These are phyloP conservation scores for Zalophus californianus DNA, from an alignment of 2,797 vertebrate genomes.

Conservation along the genomic window DNA sequence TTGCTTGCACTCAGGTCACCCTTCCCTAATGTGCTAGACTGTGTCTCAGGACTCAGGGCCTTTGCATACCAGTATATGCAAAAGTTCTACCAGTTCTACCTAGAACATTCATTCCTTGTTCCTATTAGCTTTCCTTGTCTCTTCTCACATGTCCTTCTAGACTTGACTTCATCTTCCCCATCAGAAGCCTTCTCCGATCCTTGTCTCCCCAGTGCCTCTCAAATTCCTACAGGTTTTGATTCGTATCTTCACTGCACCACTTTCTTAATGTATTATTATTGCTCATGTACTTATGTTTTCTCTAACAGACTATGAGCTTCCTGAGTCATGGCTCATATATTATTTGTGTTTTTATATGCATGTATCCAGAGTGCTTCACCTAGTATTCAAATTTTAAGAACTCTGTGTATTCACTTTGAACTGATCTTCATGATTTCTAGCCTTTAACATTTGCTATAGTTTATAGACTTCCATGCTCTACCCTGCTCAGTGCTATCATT, in stretches of 20 bases:
- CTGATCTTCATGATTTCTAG: background rate
- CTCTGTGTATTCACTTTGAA: background rate
- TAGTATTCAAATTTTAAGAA: background rate
- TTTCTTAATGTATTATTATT: background rate
- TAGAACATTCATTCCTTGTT: background rate
- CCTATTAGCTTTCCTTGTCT: background rate
- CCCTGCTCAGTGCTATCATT: background rate
- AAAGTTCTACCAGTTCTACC: background rate
- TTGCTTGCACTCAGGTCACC: background rate
- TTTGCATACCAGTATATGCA: background rate
- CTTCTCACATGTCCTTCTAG: background rate
- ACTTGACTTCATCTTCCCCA: background rate
- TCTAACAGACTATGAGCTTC: background rate
- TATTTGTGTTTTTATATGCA: background rate
- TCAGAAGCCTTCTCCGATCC: background rate
- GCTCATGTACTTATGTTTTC: background rate
- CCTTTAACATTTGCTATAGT: background rate
- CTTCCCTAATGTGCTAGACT: background rate
- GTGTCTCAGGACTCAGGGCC: background rate
- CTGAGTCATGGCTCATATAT: background rate
- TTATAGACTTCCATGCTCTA: background rate
- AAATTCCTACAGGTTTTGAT: background rate
- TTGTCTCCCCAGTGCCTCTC: background rate
- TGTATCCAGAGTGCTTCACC: background rate
- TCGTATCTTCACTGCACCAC: background rate